Evolutionary conservation across 1,140 invertebrate species (phyloP), one percentile per base, ranked within the genome.

Genomic region (Pachyrhynchus sulphureomaculatus): DNA sequence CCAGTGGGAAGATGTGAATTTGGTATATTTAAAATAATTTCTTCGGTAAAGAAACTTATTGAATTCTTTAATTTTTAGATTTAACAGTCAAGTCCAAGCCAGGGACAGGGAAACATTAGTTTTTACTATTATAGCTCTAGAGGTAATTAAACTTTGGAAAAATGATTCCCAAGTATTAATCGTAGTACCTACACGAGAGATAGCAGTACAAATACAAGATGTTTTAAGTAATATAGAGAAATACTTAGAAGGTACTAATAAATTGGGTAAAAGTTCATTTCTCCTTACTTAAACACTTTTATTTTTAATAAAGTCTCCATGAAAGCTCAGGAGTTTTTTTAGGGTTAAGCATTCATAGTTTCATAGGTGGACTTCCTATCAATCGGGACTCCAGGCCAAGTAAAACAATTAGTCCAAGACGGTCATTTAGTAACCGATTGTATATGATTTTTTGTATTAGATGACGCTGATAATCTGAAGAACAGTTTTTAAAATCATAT

Each of bases 71-170:
- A n/a, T n/a, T n/a, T n/a, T n/a, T n/a, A n/a, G n/a, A n/a, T n/a
- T n/a, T n/a, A n/a, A n/a, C n/a, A n/a, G n/a, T n/a, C n/a, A n/a
- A 32, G 2, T 39, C 53, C 53, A 99, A 99, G 79, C 95, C 96
- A 26, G 97, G 97, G 4, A 99, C 97, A 23, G 97, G 97, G 29
- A 99, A 81, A 99, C 97, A 0, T 85, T 91, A 67, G 95, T 98
- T 4, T 99, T 98, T 81, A 81, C 87, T 62, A 80, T 94, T 1
- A 84, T 92, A 49, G 87, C 91, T 44, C 76, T 98, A 57, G 92
- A 98, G 77, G 84, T 83, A 71, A 41, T 87, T 65, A 68, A 84
- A 70, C 86, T 3, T 92, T n/a, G n/a, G n/a, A n/a, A n/a, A n/a
- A n/a, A n/a, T n/a, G n/a, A n/a, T n/a, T n/a, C n/a, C n/a, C n/a